phyloP scores from a whole-genome alignment of 2,113 vertebrate species.

The Podarcis cretensis region DNA sequence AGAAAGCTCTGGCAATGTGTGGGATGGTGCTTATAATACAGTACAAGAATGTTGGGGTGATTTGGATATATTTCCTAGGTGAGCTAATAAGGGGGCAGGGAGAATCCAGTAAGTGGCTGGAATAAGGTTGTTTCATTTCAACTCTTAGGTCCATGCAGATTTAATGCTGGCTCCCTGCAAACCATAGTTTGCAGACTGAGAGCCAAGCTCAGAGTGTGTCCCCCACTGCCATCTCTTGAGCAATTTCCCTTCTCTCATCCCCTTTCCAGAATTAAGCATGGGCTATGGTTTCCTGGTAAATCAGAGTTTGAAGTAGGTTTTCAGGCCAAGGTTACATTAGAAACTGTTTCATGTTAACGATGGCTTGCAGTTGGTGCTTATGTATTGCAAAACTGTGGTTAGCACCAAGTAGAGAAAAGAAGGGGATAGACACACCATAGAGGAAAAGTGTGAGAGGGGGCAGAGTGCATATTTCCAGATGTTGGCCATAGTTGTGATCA shows the following conservation, averaged over 20 bases:
- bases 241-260: neutral
- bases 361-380: neutral
- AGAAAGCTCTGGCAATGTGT: neutral
- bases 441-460: neutral
- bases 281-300: neutral
- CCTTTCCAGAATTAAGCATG: neutral
- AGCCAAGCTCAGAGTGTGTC: neutral
- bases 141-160: slow-evolving; percentile 22
- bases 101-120: neutral
- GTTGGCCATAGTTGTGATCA: neutral
- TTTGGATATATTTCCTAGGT: slow-evolving; percentile 18
- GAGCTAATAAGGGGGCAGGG: neutral
- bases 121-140: neutral
- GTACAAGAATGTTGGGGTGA: neutral
- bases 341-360: neutral
- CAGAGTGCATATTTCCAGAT: neutral
- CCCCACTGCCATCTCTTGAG: neutral
- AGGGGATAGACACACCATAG: neutral
- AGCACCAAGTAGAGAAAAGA: neutral
- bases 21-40: neutral
- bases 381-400: neutral
- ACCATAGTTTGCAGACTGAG: neutral
- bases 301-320: neutral
- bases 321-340: too few species aligned
- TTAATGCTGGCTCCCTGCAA: neutral